Conservation (phyloP, 2,888 invertebrate genomes). For the Drosophila meridiana region DNA sequence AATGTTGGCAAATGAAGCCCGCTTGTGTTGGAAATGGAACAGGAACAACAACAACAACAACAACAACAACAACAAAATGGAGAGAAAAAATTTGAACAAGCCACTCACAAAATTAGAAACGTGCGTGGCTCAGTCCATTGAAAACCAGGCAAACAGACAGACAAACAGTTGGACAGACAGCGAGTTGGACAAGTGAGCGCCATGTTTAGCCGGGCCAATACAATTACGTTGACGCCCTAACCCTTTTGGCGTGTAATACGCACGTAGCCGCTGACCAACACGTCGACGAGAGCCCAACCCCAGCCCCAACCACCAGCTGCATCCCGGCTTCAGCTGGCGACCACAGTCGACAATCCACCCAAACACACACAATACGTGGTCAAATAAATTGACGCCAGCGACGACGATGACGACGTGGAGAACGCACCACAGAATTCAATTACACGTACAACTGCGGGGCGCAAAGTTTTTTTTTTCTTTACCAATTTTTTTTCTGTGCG, state of each 20-base stretch:
- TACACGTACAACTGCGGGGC: conserved; percentile 59
- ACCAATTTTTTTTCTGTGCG: conserved; percentile 17
- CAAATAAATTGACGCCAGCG: conserved; percentile 75
- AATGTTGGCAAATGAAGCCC: conserved; percentile 58
- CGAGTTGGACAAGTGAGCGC: conserved; percentile 48
- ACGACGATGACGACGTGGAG: conserved; percentile 41
- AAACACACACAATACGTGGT: conserved; percentile 72
- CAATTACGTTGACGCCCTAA: conserved; percentile 70
- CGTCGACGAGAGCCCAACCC: conserved; percentile 11
- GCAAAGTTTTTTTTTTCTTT: conserved; percentile 27
- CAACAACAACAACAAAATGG: not conserved
- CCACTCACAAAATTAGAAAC: conserved; percentile 80
- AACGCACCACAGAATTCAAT: conserved; percentile 68
- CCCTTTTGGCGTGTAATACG: conserved; percentile 76
- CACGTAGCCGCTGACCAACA: conserved; percentile 65
- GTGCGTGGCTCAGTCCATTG: conserved; percentile 63
- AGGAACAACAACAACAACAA: not conserved
- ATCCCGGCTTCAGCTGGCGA: conserved; percentile 10
- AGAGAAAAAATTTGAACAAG: conserved; percentile 60
- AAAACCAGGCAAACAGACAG: conserved; percentile 34
- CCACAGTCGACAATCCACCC: conserved; percentile 23
- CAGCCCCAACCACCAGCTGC: conserved; percentile 12
- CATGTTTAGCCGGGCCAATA: conserved; percentile 69
- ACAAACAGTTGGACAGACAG: conserved; percentile 27
- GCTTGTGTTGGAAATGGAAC: conserved; percentile 24